A percentile compares a stretch with the other conserved stretches of the same genome.
These are phyloP conservation scores for Discoglossus pictus DNA, from an alignment of 2,797 vertebrate genomes.

Conservation along the genomic window DNA sequence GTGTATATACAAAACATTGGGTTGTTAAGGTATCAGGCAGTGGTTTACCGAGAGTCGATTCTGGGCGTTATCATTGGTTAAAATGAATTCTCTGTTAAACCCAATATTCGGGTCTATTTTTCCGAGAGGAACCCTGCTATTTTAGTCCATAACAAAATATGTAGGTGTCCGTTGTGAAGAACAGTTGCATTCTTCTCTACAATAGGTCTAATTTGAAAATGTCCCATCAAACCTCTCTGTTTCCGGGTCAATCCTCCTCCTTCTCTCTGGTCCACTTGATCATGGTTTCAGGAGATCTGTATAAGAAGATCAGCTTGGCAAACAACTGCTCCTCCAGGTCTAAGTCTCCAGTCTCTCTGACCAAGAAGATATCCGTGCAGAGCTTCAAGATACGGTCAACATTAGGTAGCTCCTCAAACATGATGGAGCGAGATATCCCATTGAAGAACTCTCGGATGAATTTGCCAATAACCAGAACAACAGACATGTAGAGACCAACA, in stretches of 20 bases:
- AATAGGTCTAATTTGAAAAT: too few species aligned
- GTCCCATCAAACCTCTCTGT: too few species aligned
- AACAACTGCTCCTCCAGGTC: slow-evolving; percentile 78
- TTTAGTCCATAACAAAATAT: too few species aligned
- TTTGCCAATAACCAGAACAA: slow-evolving; percentile 75
- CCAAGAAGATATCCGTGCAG: slow-evolving; percentile 76
- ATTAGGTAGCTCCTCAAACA: slow-evolving; percentile 77
- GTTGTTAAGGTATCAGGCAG: too few species aligned
- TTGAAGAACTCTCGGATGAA: slow-evolving; percentile 81
- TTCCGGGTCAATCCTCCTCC: slow-evolving; percentile 26
- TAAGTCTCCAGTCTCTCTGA: slow-evolving; percentile 74
- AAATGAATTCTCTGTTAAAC: too few species aligned
- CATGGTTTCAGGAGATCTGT: slow-evolving; percentile 71
- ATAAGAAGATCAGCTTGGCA: slow-evolving; percentile 75
- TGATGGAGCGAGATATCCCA: slow-evolving; percentile 76
- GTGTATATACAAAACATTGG: too few species aligned
- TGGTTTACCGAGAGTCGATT: too few species aligned
- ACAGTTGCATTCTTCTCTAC: too few species aligned
- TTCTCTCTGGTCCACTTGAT: slow-evolving; percentile 71
- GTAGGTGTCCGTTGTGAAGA: too few species aligned
- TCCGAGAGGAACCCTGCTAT: too few species aligned
- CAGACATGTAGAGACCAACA: slow-evolving; percentile 75
- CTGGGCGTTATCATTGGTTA: too few species aligned
- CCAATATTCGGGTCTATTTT: too few species aligned
- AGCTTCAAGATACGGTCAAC: slow-evolving; percentile 77